Percentiles rank a stretch among this genome's conserved stretches.
Evolutionary conservation across 2,113 vertebrate species (phyloP).

Genomic region (Carollia perspicillata): DNA sequence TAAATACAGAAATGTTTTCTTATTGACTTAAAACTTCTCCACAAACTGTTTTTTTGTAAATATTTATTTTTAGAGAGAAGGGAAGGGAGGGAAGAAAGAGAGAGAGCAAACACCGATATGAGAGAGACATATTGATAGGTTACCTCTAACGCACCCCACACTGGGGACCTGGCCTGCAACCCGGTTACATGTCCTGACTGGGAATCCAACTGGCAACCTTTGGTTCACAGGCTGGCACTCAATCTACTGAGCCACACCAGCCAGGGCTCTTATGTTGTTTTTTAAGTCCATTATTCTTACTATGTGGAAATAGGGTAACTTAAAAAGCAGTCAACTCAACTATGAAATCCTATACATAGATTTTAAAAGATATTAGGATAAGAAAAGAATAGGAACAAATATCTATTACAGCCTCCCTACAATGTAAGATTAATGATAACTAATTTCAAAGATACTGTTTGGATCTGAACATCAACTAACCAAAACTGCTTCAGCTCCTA

Average conservation of each 20-base stretch:
- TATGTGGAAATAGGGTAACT: background rate
- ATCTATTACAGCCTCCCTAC: background rate
- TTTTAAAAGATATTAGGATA: background rate
- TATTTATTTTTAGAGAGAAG: too few relatives aligned
- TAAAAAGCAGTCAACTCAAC: conserved; percentile 7
- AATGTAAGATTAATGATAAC: background rate
- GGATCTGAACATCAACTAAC: background rate
- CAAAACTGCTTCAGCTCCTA: background rate
- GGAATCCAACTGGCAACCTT: too few relatives aligned
- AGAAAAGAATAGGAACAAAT: background rate
- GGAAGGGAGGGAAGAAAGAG: too few relatives aligned
- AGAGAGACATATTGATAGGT: too few relatives aligned
- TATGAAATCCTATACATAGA: background rate
- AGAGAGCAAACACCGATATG: too few relatives aligned
- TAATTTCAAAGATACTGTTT: conserved; percentile 17
- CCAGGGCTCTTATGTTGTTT: background rate
- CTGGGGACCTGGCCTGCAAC: too few relatives aligned
- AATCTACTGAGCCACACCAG: too few relatives aligned
- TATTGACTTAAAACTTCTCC: background rate
- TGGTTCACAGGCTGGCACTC: too few relatives aligned
- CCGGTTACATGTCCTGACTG: too few relatives aligned
- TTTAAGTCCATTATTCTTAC: background rate
- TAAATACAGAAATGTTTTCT: background rate
- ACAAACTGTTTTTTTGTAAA: background rate
- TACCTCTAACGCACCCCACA: too few relatives aligned